Evolutionary conservation across 2,113 vertebrate genomes (phyloP).

Genomic region (Hepsetus odoe): DNA sequence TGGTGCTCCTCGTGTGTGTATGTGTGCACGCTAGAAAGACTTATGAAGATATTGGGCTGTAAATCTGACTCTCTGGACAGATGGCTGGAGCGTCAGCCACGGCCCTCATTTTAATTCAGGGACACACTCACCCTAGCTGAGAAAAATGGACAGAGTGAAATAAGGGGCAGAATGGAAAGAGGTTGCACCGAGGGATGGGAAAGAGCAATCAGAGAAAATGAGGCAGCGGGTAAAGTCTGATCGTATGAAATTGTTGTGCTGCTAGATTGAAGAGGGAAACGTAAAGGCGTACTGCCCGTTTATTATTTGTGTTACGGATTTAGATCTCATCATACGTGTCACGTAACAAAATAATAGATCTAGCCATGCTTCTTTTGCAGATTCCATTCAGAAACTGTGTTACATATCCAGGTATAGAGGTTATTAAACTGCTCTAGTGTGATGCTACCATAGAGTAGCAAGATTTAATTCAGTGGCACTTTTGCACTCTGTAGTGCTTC

Average conservation of each 20-base stretch:
- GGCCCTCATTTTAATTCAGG: slow-evolving; percentile 80
- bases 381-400: not conserved
- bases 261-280: not conserved
- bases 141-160: slow-evolving; percentile 55
- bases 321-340: not conserved
- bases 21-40: slow-evolving; percentile 69
- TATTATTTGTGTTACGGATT: not conserved
- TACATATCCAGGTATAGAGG: too few species aligned
- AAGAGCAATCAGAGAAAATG: slow-evolving; percentile 1
- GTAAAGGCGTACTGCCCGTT: not conserved
- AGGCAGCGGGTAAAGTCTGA: not conserved
- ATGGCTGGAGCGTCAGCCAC: slow-evolving; percentile 79
- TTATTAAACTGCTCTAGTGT: too few species aligned
- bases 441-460: too few species aligned
- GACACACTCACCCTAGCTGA: slow-evolving; percentile 68
- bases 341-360: not conserved
- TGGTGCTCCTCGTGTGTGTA: slow-evolving; percentile 58
- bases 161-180: slow-evolving; percentile 35
- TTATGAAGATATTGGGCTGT: slow-evolving; percentile 83
- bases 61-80: slow-evolving; percentile 85
- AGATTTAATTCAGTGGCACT: too few species aligned
- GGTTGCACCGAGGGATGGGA: slow-evolving; percentile 1
- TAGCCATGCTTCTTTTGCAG: not conserved
- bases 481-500: too few species aligned
- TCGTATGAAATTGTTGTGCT: not conserved